phyloP scores from a whole-genome alignment of 2,888 invertebrate genomes.

The Conistra vaccinii region DNA sequence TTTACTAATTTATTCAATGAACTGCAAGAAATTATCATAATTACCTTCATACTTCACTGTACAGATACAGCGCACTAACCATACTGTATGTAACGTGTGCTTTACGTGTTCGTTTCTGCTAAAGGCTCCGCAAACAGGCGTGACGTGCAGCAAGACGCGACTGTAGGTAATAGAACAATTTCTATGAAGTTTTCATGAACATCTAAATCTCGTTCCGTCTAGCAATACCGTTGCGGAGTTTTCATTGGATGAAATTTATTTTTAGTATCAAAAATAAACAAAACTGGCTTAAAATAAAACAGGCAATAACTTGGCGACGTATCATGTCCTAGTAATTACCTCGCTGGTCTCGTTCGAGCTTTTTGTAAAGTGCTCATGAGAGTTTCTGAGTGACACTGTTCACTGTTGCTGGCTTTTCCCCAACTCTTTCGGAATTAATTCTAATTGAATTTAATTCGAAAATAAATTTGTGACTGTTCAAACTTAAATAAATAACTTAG shows the following conservation, averaged over 20 bases:
- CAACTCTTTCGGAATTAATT: conserved; percentile 8
- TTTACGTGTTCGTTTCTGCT: conserved; percentile 2
- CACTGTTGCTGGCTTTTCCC: conserved; percentile 4
- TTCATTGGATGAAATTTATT: conserved; percentile 41
- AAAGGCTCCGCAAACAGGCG: background rate
- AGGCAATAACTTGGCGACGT: conserved; percentile 31
- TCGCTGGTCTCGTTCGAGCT: conserved; percentile 1
- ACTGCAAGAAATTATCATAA: background rate
- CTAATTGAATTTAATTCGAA: conserved; percentile 24
- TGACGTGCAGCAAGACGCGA: no score
- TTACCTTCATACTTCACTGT: background rate
- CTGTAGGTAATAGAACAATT: no score
- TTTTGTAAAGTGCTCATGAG: conserved; percentile 31
- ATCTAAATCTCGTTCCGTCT: conserved; percentile 19
- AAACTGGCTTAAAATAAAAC: conserved; percentile 45
- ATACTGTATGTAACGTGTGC: background rate
- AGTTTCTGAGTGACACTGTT: conserved; percentile 9
- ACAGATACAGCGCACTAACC: background rate
- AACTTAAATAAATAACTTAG: background rate
- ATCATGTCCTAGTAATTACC: conserved; percentile 37
- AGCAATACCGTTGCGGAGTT: conserved; percentile 13
- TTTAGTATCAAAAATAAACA: conserved; percentile 39
- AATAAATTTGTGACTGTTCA: conserved; percentile 1
- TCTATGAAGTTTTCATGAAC: no score
- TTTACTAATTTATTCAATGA: background rate